Evolutionary conservation across 1,140 invertebrate genomes (phyloP).

Genomic region (Oscheius sp.): DNA sequence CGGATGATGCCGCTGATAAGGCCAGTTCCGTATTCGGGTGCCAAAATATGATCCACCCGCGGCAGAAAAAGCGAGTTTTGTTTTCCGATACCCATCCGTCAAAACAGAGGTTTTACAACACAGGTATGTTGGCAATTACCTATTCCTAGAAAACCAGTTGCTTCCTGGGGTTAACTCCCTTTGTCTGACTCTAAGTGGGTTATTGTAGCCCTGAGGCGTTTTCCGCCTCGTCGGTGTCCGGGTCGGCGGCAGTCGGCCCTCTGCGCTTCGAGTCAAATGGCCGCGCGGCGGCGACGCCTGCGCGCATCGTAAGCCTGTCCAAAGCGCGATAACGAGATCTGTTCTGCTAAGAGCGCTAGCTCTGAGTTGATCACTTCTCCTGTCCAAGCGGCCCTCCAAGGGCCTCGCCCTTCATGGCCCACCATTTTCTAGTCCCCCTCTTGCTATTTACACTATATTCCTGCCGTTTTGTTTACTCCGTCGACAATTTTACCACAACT

Average conservation of each 20-base stretch:
- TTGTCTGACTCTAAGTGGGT: no score
- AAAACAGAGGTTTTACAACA: no score
- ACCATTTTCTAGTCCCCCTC: not conserved
- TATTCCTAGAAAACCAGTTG: no score
- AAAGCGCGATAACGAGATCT: constrained; percentile 13
- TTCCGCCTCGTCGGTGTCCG: not conserved
- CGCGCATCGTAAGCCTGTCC: constrained; percentile 10
- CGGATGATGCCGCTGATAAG: no score
- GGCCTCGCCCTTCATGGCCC: not conserved
- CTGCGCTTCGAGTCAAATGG: not conserved
- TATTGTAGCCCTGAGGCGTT: not conserved
- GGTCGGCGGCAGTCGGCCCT: not conserved
- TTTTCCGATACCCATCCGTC: no score
- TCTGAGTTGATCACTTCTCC: constrained; percentile 5
- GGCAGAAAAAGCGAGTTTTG: no score
- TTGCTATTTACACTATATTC: not conserved
- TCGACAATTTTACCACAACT: no score
- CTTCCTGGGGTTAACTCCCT: no score
- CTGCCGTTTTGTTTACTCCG: not conserved
- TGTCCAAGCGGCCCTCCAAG: not conserved
- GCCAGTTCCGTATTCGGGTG: no score
- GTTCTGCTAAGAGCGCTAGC: constrained; percentile 12
- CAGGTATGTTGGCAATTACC: no score
- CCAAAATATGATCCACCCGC: no score
- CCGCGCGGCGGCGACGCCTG: not conserved